Evolutionary conservation across 2,113 vertebrate species (phyloP).

Genomic region (Maccullochella peelii): DNA sequence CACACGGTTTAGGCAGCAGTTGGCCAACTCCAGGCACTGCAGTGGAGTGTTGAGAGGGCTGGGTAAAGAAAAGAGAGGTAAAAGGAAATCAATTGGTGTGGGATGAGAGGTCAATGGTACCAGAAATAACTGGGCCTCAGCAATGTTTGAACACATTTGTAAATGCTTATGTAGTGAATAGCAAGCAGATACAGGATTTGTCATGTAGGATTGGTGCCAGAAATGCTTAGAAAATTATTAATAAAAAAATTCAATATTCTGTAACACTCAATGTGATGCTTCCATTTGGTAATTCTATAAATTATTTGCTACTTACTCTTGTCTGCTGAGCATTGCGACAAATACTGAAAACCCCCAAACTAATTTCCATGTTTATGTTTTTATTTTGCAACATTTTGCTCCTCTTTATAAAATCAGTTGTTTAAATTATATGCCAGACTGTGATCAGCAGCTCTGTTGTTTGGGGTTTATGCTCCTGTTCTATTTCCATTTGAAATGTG

Average conservation of each 20-base stretch:
- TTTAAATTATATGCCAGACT: not conserved
- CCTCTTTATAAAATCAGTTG: not conserved
- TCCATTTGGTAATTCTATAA: no score
- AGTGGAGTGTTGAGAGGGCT: conserved; percentile 91
- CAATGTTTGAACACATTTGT: not conserved
- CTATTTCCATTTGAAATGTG: conserved; percentile 35
- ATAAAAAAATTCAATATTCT: not conserved
- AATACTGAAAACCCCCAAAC: not conserved
- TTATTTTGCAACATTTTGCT: not conserved
- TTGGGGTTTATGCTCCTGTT: not conserved
- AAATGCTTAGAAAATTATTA: not conserved
- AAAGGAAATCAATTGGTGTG: not conserved
- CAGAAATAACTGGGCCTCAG: not conserved
- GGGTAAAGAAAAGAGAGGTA: conserved; percentile 45
- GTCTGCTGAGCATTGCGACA: not conserved
- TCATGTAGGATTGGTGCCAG: not conserved
- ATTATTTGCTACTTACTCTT: no score
- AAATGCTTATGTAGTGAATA: not conserved
- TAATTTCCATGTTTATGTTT: not conserved
- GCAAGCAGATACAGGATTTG: not conserved
- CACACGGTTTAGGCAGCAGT: conserved; percentile 87
- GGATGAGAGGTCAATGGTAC: not conserved
- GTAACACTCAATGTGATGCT: no score
- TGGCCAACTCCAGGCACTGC: conserved; percentile 89
- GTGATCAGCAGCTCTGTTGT: not conserved